Base-by-base conservation (phyloP, 2,888 invertebrate species). In the Cheilosia urbana region DNA sequence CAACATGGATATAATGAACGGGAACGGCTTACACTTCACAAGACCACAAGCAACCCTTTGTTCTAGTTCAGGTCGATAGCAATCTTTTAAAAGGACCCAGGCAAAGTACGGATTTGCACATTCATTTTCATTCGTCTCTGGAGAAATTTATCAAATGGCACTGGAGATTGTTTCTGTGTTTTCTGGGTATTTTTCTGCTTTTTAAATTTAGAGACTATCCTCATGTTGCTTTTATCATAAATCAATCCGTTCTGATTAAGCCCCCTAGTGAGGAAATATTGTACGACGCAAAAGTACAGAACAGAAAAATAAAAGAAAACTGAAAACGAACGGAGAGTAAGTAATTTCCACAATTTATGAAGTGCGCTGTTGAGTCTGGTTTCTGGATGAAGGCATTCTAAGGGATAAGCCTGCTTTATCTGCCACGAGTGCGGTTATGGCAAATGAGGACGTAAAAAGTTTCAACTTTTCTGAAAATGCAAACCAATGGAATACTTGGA, bases 161-260 rank as follows among this genome's bases (percentile, higher is more conserved):
- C n/a, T 7, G 45, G 17, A 3, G 5, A n/a, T 37, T 37, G 37
- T 4, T 37, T 13, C 13, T 13, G 11, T 37, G 0, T 37, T 37
- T 2, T n/a, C 13, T 9, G 24, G 58, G n/a, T 15, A 5, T 19
- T 2, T n/a, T 30, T 24, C 7, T 17, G n/a, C 7, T n/a, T 5
- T 27, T 15, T 24, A 24, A 62, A 27, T 62, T 42, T n/a, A 5
- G 9, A 47, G 17, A 62, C 40, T 37, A 58, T 34, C 17, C 30
- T 34, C 17, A 19, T 13, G 34, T 21, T 13, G 24, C 19, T 17
- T 27, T 53, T 53, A 24, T 66, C 51, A 53, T 53, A 66, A 66
- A 66, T 66, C 66, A 66, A 40, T 66, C 51, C 51, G 53, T 17
- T 40, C 7, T 66, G 53, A 66, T 42, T 66, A 53, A 53, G 40